Base-by-base conservation (phyloP, 2,797 vertebrate genomes). In the Chiloscyllium punctatum region DNA sequence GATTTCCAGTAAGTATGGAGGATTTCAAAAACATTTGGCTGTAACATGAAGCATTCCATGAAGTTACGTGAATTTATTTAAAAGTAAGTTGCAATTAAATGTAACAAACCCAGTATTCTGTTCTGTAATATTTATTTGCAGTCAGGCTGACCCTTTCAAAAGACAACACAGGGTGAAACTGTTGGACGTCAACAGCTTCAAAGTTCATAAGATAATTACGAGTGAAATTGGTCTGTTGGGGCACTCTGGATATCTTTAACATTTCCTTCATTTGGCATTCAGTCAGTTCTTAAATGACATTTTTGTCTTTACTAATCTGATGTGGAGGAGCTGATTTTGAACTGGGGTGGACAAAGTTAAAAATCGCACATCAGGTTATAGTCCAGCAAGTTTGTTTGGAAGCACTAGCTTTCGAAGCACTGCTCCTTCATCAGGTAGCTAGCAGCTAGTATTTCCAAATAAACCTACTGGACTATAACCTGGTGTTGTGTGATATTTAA, bases 1-100 rank as follows among this genome's bases (percentile, higher is more conserved):
- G 97, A 98, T 96, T 98, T 98, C 96, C 98, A 97, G 98, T 98
- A 97, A 96, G 95, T 88, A 23, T 92, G 16, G 23, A 48, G 0
- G 53, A 33, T 30, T 69, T 23, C 23, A 92, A 95, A 74, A 53
- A 33, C 15, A 53, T 33, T 53, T 27, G 15, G 37, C 57, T 91
- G 13, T 69, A 94, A 71, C 37, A n/a, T 90, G 53, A 90, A 92
- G 62, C 66, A 74, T 74, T 94, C 18, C 74, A 94, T 94, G 90
- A 92, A 69, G 68, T 92, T 69, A 69, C 66, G 68, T 42, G n/a
- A 69, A 42, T 21, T 23, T 91, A 68, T 37, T 42, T 33, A 53
- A 94, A 90, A 94, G 72, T 69, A 27, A 42, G 62, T 71, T 48
- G 18, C 62, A 13, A 9, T 51, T 74, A 72, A 72, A 71, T 51